These are phyloP conservation scores for Eutrigla gurnardus DNA, from an alignment of 2,797 vertebrate genomes.

Conservation along the genomic window DNA sequence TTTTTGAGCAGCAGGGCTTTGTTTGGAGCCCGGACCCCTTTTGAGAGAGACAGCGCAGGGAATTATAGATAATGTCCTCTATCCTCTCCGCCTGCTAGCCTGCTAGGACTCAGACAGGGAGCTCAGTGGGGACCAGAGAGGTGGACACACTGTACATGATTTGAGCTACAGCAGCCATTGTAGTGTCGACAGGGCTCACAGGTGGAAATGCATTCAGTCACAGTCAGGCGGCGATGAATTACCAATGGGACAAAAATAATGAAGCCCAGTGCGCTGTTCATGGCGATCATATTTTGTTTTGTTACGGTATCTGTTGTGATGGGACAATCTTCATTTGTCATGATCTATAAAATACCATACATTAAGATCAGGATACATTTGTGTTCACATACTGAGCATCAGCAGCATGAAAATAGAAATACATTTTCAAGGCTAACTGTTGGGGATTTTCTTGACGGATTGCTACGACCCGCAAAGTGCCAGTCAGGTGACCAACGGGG, in stretches of 20 bases:
- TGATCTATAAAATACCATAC: slow-evolving; percentile 2
- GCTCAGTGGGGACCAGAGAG: slow-evolving; percentile 67
- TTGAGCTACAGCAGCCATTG: slow-evolving; percentile 64
- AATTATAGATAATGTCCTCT: slow-evolving; percentile 82
- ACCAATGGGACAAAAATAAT: slow-evolving; percentile 36
- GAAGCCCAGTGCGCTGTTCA: slow-evolving; percentile 11
- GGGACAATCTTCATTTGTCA: slow-evolving; percentile 2
- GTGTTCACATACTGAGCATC: not conserved
- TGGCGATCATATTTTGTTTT: slow-evolving; percentile 33
- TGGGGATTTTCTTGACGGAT: not conserved
- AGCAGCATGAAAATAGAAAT: too few species aligned
- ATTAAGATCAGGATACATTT: not conserved
- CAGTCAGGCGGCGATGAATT: slow-evolving; percentile 42
- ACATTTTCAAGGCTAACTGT: not conserved
- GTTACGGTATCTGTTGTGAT: slow-evolving; percentile 21
- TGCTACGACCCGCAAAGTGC: not conserved
- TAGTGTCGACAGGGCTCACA: slow-evolving; percentile 56
- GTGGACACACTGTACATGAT: slow-evolving; percentile 68
- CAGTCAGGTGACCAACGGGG: not conserved
- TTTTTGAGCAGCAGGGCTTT: slow-evolving; percentile 81
- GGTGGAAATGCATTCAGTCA: slow-evolving; percentile 68
- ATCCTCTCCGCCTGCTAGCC: slow-evolving; percentile 56
- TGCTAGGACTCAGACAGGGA: slow-evolving; percentile 65
- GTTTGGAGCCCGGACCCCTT: slow-evolving; percentile 80
- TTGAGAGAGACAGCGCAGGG: slow-evolving; percentile 72